Evolutionary conservation across 2,797 vertebrate genomes (phyloP).

Genomic region (Erethizon dorsatum): DNA sequence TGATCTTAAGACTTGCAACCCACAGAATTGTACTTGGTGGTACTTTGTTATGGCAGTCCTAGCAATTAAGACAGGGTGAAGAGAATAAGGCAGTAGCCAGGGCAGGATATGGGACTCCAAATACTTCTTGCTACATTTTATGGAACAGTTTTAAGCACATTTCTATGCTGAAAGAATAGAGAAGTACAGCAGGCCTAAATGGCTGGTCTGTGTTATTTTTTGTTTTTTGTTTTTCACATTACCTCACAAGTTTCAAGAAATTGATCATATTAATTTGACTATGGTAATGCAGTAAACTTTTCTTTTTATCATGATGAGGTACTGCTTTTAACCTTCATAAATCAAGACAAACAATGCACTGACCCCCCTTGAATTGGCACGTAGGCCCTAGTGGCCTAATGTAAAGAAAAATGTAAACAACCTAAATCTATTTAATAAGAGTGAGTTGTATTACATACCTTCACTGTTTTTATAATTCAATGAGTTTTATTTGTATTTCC

Average conservation of each 20-base stretch:
- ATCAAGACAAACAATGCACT: neutral
- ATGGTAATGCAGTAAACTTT: neutral
- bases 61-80: neutral
- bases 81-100: neutral
- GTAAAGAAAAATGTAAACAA: conserved; percentile 29
- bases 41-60: neutral
- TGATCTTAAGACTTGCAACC: neutral
- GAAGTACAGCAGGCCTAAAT: neutral
- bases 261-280: neutral
- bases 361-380: neutral
- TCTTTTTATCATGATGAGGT: neutral
- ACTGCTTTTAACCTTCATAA: neutral
- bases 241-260: conserved; percentile 26
- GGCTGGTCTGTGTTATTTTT: neutral
- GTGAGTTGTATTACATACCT: conserved; percentile 26
- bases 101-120: neutral
- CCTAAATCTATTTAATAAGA: conserved; percentile 19
- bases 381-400: neutral
- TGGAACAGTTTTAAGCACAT: neutral
- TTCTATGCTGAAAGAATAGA: neutral
- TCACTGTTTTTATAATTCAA: conserved; percentile 27
- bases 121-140: neutral
- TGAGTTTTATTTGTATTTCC: conserved; percentile 18
- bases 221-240: neutral
- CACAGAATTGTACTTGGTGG: neutral